Evolutionary conservation across 1,140 invertebrate genomes (phyloP).

Genomic region (Ladona fulva): DNA sequence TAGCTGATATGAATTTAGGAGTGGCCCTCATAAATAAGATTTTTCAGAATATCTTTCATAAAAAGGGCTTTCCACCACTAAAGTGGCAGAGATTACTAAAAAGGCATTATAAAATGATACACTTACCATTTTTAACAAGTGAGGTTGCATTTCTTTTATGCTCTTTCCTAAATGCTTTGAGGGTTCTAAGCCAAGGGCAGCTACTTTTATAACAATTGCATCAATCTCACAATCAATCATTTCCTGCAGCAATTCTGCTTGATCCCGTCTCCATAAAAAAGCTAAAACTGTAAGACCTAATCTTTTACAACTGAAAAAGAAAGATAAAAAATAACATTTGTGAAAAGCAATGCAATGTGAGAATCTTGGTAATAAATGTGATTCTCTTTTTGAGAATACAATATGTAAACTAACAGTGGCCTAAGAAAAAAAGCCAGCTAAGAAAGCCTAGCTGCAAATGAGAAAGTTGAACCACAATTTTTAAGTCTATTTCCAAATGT

Average conservation of each 20-base stretch:
- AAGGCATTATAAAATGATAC: constrained; percentile 14
- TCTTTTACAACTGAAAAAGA: constrained; percentile 65
- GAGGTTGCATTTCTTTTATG: constrained; percentile 72
- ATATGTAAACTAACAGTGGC: no score
- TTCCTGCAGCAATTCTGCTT: constrained; percentile 88
- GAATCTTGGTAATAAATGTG: neutral
- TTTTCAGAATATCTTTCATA: no score
- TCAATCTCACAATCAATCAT: constrained; percentile 91
- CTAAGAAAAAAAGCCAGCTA: no score
- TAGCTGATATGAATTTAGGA: no score
- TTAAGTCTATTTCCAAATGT: no score
- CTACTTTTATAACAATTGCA: constrained; percentile 95
- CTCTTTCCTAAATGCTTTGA: constrained; percentile 79
- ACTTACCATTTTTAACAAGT: constrained; percentile 71
- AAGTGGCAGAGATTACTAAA: no score
- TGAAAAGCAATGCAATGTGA: neutral
- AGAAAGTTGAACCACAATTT: no score
- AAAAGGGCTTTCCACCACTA: no score
- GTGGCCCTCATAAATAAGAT: no score
- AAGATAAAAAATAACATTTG: constrained; percentile 13
- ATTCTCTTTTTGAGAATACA: no score
- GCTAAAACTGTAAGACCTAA: constrained; percentile 80
- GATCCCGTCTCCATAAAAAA: constrained; percentile 91
- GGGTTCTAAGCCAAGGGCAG: constrained; percentile 80
- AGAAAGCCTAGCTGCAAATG: no score